Conservation (phyloP, 1,140 invertebrate genomes). For the Chrysoperla carnea region DNA sequence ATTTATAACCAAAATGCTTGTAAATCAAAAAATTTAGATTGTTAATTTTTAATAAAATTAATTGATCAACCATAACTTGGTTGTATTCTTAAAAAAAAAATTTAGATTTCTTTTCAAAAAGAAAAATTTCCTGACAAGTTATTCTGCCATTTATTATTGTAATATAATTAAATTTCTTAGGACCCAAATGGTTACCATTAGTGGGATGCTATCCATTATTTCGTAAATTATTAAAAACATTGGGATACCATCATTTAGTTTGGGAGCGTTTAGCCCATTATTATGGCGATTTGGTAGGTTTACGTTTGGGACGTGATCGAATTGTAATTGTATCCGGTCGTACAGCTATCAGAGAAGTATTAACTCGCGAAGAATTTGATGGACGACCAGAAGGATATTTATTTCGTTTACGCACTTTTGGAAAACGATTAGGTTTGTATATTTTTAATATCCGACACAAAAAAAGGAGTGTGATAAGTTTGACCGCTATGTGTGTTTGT, state of each 20-base stretch:
- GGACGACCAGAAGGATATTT: constrained; percentile 52
- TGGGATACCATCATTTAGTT: constrained; percentile 16
- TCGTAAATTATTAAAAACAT: constrained; percentile 3
- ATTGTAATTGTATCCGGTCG: constrained; percentile 41
- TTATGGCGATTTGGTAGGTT: constrained; percentile 14
- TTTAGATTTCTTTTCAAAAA: no score
- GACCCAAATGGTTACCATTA: constrained; percentile 16
- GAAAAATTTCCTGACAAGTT: no score
- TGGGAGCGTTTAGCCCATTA: constrained; percentile 11
- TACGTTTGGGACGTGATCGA: constrained; percentile 31
- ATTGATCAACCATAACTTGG: no score
- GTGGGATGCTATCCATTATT: constrained; percentile 13
- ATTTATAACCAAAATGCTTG: no score
- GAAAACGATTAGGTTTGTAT: constrained; percentile 38
- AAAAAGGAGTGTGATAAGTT: no score
- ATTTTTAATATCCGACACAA: background rate
- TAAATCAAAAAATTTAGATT: no score
- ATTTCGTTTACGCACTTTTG: constrained; percentile 39
- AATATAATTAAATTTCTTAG: constrained; percentile 1
- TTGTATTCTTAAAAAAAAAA: no score
- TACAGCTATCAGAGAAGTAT: constrained; percentile 37
- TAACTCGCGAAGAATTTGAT: constrained; percentile 41
- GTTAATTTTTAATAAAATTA: no score
- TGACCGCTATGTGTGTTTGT: no score
- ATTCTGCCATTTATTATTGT: no score